A percentile compares a stretch with the other conserved stretches of the same genome.
These are phyloP conservation scores for Euleptes europaea DNA, from an alignment of 2,113 vertebrate genomes.

Conservation along the genomic window DNA sequence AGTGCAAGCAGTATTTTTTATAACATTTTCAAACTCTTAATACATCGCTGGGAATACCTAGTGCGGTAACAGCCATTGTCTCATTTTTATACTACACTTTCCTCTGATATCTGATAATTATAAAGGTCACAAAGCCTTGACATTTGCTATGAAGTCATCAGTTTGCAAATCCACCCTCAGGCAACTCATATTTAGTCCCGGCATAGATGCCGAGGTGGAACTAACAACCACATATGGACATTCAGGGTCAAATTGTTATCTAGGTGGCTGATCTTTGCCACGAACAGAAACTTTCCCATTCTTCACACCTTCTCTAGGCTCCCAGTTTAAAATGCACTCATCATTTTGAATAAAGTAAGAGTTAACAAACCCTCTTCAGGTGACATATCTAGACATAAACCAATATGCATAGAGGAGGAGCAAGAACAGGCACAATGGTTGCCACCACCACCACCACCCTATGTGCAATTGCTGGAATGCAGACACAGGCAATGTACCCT, in stretches of 20 bases:
- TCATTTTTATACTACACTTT: background rate
- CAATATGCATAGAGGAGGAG: no score
- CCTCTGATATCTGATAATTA: background rate
- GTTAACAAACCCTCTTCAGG: no score
- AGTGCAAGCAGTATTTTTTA: no score
- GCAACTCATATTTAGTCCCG: background rate
- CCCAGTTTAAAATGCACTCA: background rate
- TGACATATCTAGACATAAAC: no score
- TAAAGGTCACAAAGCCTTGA: background rate
- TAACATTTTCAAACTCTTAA: no score
- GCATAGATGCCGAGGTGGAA: background rate
- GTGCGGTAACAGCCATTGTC: no score
- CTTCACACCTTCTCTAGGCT: background rate
- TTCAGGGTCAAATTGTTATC: background rate
- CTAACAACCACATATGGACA: background rate
- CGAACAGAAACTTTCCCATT: background rate
- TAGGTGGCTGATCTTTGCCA: background rate
- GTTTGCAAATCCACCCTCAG: background rate
- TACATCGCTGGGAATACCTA: no score
- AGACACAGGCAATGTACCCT: no score
- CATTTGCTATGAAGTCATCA: background rate
- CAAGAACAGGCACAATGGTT: no score
- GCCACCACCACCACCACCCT: no score
- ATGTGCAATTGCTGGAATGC: no score
- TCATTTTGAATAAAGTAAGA: background rate